phyloP scores from a whole-genome alignment of 2,888 invertebrate genomes.

The Proisotoma minuta region DNA sequence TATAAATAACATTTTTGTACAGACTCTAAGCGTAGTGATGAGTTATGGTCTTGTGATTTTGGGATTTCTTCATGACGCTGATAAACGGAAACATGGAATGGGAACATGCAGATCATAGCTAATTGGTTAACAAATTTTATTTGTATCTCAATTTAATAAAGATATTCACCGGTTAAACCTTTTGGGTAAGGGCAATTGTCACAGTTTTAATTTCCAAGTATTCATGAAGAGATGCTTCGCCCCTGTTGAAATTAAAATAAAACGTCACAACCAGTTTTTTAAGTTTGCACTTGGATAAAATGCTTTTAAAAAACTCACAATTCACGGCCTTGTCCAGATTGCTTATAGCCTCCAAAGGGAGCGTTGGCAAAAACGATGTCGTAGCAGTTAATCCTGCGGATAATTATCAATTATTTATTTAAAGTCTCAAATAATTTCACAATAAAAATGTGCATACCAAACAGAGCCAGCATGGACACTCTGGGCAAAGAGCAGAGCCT shows the following conservation, averaged over 20 bases:
- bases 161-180: conserved; percentile 31
- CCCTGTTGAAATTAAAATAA: conserved; percentile 55
- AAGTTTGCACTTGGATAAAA: background rate
- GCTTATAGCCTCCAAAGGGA: conserved; percentile 84
- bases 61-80: background rate
- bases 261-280: background rate
- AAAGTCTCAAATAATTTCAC: background rate
- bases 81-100: too few relatives aligned
- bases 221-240: conserved; percentile 70
- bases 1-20: too few relatives aligned
- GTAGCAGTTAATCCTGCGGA: conserved; percentile 68
- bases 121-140: too few relatives aligned
- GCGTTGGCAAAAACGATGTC: conserved; percentile 67
- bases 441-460: conserved; percentile 58
- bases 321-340: conserved; percentile 80
- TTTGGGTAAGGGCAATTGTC: conserved; percentile 56
- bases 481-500: conserved; percentile 68
- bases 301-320: conserved; percentile 49
- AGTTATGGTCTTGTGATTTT: background rate
- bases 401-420: background rate
- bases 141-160: too few relatives aligned
- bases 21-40: background rate
- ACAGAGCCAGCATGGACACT: conserved; percentile 73
- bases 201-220: conserved; percentile 76
- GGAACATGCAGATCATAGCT: too few relatives aligned